phyloP scores from a whole-genome alignment of 2,113 vertebrate species.

The Macaca nemestrina region DNA sequence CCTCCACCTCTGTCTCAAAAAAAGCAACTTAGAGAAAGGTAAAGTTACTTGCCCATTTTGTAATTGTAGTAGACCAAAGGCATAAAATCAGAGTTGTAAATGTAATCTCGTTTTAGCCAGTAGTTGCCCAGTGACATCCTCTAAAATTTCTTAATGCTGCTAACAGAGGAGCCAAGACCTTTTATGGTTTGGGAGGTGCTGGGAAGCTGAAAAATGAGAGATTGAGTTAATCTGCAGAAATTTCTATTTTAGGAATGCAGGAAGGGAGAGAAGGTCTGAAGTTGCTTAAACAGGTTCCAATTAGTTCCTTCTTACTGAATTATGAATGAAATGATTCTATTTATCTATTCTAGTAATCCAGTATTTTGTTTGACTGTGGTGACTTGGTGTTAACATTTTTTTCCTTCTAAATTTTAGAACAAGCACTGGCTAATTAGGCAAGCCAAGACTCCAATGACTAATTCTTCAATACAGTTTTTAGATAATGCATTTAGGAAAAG shows the following conservation, averaged over 20 bases:
- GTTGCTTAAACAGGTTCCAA: background rate
- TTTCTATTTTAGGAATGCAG: background rate
- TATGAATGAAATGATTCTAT: background rate
- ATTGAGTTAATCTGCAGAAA: background rate
- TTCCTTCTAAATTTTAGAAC: constrained; percentile 85
- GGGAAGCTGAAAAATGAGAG: background rate
- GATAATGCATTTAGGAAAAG: constrained; percentile 94
- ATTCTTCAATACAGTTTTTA: constrained; percentile 94
- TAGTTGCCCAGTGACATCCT: background rate
- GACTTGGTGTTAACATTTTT: background rate
- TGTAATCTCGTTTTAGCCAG: background rate
- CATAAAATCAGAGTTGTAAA: background rate
- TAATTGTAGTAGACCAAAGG: background rate
- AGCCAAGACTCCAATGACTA: constrained; percentile 98
- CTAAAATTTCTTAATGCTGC: background rate
- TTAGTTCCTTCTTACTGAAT: background rate
- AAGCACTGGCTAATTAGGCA: constrained; percentile 99
- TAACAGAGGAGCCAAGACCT: background rate
- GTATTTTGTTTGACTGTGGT: background rate
- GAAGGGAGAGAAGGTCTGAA: background rate
- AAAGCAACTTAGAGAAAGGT: background rate
- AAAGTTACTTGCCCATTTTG: background rate
- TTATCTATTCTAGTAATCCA: background rate
- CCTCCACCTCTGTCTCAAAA: too few relatives aligned
- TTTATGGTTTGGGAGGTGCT: background rate